Conservation (phyloP, 2,888 invertebrate species). For the Lasioglossum pauxillum region DNA sequence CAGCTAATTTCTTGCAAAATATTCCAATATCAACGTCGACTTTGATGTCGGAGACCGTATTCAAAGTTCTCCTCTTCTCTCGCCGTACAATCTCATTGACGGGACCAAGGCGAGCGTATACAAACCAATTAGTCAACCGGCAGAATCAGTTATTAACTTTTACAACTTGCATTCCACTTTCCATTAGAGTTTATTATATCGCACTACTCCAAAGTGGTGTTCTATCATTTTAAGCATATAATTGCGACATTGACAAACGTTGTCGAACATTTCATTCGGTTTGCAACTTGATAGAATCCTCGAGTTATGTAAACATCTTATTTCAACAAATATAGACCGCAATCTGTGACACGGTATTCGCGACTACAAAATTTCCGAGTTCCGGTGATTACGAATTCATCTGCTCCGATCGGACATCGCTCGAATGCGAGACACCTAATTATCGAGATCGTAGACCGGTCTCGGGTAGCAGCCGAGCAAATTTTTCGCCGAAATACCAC, state of each 20-base stretch:
- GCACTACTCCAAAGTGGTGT: neutral
- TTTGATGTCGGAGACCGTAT: neutral
- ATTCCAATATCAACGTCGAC: neutral
- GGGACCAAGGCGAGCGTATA: neutral
- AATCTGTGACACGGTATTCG: neutral
- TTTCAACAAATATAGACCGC: neutral
- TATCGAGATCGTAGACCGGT: neutral
- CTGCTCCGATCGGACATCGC: neutral
- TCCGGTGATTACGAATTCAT: neutral
- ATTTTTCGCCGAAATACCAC: slow-evolving; percentile 10
- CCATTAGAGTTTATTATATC: neutral
- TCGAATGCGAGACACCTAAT: slow-evolving; percentile 10
- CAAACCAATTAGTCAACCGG: neutral
- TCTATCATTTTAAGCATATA: neutral
- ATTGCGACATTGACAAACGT: neutral
- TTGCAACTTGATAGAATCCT: neutral
- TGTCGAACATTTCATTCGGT: neutral
- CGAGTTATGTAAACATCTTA: neutral
- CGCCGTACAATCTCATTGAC: neutral
- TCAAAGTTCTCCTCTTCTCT: neutral
- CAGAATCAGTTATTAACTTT: neutral
- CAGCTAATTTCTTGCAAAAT: neutral
- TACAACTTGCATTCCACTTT: neutral
- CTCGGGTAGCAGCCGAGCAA: neutral
- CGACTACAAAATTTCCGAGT: neutral